phyloP scores from a whole-genome alignment of 2,888 invertebrate genomes.

The Perizoma flavofasciatum region DNA sequence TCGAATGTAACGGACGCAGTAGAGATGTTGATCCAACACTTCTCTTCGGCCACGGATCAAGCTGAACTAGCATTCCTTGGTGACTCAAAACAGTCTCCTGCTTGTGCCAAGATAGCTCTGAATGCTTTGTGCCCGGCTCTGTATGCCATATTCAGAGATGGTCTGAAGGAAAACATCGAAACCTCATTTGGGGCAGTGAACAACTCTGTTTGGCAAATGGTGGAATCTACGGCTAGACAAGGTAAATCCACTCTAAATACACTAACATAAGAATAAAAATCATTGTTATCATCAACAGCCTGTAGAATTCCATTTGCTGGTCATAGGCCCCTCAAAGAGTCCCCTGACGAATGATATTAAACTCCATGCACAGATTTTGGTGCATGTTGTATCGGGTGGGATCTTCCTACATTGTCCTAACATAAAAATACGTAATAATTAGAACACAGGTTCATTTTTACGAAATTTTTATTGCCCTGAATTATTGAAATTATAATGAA shows the following conservation, averaged over 20 bases:
- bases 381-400: too few relatives aligned
- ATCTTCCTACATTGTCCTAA: too few relatives aligned
- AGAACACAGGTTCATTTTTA: too few relatives aligned
- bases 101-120: conserved; percentile 89
- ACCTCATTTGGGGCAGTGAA: conserved; percentile 94
- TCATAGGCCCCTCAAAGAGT: too few relatives aligned
- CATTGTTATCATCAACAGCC: too few relatives aligned
- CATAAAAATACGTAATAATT: too few relatives aligned
- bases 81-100: conserved; percentile 84
- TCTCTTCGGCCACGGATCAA: conserved; percentile 86
- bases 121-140: conserved; percentile 92
- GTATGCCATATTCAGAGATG: conserved; percentile 92
- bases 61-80: conserved; percentile 84
- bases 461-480: too few relatives aligned
- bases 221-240: conserved; percentile 94
- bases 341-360: too few relatives aligned
- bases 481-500: too few relatives aligned
- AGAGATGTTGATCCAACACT: conserved; percentile 89
- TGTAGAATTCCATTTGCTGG: too few relatives aligned
- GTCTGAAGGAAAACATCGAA: conserved; percentile 90
- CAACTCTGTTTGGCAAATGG: conserved; percentile 95
- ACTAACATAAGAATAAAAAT: too few relatives aligned
- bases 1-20: conserved; percentile 90
- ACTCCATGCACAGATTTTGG: too few relatives aligned
- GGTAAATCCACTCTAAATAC: conserved; percentile 65